These are phyloP conservation scores for Gastracanthus pulcherrimus DNA, from an alignment of 2,888 invertebrate genomes.

Conservation along the genomic window DNA sequence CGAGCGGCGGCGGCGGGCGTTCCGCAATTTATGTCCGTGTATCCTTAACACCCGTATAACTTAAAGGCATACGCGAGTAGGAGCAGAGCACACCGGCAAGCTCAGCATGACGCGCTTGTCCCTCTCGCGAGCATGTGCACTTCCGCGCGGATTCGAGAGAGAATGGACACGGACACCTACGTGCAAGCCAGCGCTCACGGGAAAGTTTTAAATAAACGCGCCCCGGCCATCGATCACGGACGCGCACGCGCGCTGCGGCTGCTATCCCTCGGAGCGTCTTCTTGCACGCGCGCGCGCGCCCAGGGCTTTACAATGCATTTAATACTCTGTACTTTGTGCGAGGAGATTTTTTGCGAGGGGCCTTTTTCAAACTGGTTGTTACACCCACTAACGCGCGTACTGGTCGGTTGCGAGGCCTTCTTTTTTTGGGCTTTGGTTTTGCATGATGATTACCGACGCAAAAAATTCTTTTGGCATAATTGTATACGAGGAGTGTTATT, in stretches of 20 bases:
- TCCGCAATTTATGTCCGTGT: slow-evolving; percentile 47
- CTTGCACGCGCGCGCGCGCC: too few species aligned
- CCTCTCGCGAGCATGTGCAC: slow-evolving; percentile 2
- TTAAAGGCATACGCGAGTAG: not conserved
- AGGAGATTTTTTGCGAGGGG: not conserved
- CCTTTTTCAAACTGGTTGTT: slow-evolving; percentile 7
- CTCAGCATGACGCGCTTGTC: slow-evolving; percentile 20
- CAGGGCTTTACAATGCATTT: slow-evolving; percentile 29
- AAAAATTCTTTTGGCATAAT: too few species aligned
- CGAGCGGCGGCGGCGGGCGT: slow-evolving; percentile 4
- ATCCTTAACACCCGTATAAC: slow-evolving; percentile 38
- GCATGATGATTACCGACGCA: too few species aligned
- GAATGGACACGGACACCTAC: too few species aligned
- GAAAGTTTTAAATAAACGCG: not conserved
- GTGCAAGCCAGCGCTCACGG: not conserved
- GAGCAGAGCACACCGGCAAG: not conserved
- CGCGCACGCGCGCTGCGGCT: slow-evolving; percentile 25
- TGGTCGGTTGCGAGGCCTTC: too few species aligned
- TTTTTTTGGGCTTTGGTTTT: too few species aligned
- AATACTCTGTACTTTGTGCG: slow-evolving; percentile 10
- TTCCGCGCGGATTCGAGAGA: too few species aligned
- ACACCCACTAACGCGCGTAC: too few species aligned
- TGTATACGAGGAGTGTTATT: too few species aligned
- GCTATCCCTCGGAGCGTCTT: not conserved
- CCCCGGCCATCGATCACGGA: slow-evolving; percentile 34